Evolutionary conservation across 2,113 vertebrate species (phyloP).

Genomic region (Genyomyrus donnyi): DNA sequence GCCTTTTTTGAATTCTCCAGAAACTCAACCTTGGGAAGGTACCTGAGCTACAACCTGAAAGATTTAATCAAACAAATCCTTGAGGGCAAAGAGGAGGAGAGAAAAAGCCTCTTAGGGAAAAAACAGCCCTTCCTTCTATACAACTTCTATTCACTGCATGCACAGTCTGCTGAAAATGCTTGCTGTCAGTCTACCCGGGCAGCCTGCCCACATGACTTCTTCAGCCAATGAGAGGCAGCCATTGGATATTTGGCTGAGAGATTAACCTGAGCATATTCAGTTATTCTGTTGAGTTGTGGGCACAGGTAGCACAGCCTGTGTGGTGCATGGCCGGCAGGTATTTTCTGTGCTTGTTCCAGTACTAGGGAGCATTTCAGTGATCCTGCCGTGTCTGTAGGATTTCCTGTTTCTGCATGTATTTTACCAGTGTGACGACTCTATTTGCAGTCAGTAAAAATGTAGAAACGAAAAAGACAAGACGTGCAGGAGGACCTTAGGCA

Average conservation of each 20-base stretch:
- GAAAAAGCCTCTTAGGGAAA: not conserved
- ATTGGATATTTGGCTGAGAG: conserved; percentile 15
- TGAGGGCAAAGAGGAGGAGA: not conserved
- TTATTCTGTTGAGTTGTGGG: not conserved
- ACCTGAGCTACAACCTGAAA: not conserved
- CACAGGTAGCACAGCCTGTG: conserved; percentile 17
- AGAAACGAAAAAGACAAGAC: not conserved
- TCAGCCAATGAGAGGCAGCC: not conserved
- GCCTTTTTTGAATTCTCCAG: not conserved
- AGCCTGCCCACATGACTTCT: not conserved
- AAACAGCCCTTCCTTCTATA: conserved; percentile 31
- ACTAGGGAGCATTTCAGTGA: not conserved
- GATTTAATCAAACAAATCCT: not conserved
- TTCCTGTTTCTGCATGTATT: conserved; percentile 30
- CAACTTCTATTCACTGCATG: conserved; percentile 56
- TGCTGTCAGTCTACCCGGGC: not conserved
- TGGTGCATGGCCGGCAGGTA: conserved; percentile 23
- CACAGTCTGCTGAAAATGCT: conserved; percentile 41
- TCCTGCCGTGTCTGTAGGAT: conserved; percentile 18
- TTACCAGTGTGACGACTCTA: not conserved
- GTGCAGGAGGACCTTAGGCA: not conserved
- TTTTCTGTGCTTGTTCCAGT: not conserved
- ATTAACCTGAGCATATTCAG: not conserved
- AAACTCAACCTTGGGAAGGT: not conserved
- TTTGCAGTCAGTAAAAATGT: conserved; percentile 6